Evolutionary conservation across 92 coral and sea anemone species (phyloP).

Genomic region (Heliopora coerulea): DNA sequence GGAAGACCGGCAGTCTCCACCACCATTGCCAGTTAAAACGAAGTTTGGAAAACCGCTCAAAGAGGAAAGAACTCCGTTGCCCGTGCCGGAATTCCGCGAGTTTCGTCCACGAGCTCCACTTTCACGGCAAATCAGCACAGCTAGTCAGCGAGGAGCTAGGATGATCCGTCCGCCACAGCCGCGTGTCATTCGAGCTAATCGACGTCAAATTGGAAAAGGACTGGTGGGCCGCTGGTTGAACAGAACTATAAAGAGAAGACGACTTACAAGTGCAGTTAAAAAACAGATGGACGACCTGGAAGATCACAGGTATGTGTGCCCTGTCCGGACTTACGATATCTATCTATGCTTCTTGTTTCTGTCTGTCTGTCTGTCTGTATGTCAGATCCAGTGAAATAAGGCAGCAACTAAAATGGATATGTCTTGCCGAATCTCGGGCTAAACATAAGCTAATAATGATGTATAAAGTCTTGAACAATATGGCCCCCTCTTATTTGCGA

Average conservation of each 20-base stretch:
- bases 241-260: constrained; percentile 77
- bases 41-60: neutral
- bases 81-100: neutral
- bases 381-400: too few relatives aligned
- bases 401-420: too few relatives aligned
- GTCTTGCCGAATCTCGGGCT: too few relatives aligned
- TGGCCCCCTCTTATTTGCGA: too few relatives aligned
- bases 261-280: constrained; percentile 81
- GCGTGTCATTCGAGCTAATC: constrained; percentile 58
- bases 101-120: neutral
- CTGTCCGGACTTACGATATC: neutral
- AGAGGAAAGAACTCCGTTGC: constrained; percentile 25
- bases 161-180: constrained; percentile 59
- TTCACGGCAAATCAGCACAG: constrained; percentile 52
- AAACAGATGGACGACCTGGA: constrained; percentile 72
- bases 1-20: constrained; percentile 52
- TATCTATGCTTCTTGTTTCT: neutral
- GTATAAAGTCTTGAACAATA: too few relatives aligned
- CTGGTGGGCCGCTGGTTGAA: constrained; percentile 92
- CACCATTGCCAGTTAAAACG: constrained; percentile 49
- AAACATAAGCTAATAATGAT: too few relatives aligned
- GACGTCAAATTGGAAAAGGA: constrained; percentile 87
- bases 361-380: constrained; percentile 17
- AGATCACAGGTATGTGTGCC: constrained; percentile 96
- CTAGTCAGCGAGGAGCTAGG: constrained; percentile 81